Base-by-base conservation (phyloP, 2,888 invertebrate genomes). In the Drosophila borealis region DNA sequence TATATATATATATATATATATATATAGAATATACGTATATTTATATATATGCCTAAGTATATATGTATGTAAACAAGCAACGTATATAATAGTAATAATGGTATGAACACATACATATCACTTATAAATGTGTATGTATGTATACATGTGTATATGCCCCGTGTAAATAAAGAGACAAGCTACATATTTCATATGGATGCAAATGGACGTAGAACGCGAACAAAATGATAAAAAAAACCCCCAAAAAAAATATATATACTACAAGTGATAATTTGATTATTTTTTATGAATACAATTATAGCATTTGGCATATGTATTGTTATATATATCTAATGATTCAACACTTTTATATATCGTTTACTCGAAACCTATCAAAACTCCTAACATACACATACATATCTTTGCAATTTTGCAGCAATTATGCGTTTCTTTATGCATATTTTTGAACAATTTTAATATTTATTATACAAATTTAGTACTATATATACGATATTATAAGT, bases 121-220 rank as follows among this genome's bases (percentile, higher is more conserved):
- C 9, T 13, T 54, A 63, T 50, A 46, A 25, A 48, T 37, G 55
- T 1, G 53, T 53, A 62, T 59, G 64, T 56, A 72, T 75, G 45
- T 36, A 56, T 41, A 48, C 39, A 57, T 60, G 76, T 80, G 76
- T 71, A 75, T 71, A 78, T 46, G 65, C 71, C 64, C 70, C 62
- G 59, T 89, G 90, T 87, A 87, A 87, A 89, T 89, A 87, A 88
- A 56, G 80, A 87, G 74, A 87, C 81, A 89, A 89, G 74, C 89
- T 87, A 89, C 88, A 45, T 71, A 89, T 74, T 81, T 81, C 88
- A 87, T 70, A 71, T 70, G 54, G 61, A 83, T 84, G 79, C 80
- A 81, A 87, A 80, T 73, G 78, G 74, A 64, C 36, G 54, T 63
- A 54, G 75, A 87, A 63, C 66, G 80, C 80, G 56, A 60, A 50